A percentile compares a stretch with the other conserved stretches of the same genome.
phyloP scores from a whole-genome alignment of 2,113 vertebrate genomes.

The Taurulus bubalis region DNA sequence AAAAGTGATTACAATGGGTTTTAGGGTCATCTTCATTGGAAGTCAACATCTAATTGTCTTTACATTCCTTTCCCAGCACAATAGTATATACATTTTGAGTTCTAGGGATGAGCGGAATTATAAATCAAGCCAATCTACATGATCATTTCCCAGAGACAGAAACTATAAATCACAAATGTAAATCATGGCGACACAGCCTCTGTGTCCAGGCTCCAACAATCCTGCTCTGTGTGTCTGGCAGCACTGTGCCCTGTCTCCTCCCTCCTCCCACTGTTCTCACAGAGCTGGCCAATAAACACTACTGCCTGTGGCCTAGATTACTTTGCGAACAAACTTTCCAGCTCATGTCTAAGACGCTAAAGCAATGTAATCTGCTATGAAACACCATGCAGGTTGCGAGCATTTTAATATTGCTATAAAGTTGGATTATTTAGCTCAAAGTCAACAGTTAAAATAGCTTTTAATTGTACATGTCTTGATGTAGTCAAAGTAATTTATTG shows the following conservation, averaged over 20 bases:
- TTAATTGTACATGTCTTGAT: slow-evolving; percentile 2
- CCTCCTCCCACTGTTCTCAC: slow-evolving; percentile 61
- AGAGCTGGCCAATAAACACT: slow-evolving; percentile 55
- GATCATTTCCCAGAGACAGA: slow-evolving; percentile 22
- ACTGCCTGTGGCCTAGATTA: slow-evolving; percentile 70
- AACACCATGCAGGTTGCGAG: slow-evolving; percentile 16
- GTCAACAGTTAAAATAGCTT: background rate
- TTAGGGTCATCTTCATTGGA: background rate
- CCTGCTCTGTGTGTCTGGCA: slow-evolving; percentile 59
- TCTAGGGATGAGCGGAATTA: background rate
- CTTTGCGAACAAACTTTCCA: slow-evolving; percentile 56
- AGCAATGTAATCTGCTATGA: slow-evolving; percentile 50
- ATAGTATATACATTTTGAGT: background rate
- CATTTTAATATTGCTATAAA: slow-evolving; percentile 18
- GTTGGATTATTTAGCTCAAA: slow-evolving; percentile 16
- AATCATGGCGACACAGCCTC: slow-evolving; percentile 37
- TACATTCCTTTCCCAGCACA: background rate
- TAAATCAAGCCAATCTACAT: background rate
- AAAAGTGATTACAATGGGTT: no score
- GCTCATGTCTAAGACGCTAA: slow-evolving; percentile 40
- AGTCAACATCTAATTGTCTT: background rate
- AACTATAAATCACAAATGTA: slow-evolving; percentile 46
- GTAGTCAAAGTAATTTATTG: background rate
- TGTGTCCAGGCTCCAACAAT: slow-evolving; percentile 60
- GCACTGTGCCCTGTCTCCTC: slow-evolving; percentile 20